A percentile compares a stretch with the other conserved stretches of the same genome.
Conservation (phyloP, 2,797 vertebrate species). For the Lemur catta region DNA sequence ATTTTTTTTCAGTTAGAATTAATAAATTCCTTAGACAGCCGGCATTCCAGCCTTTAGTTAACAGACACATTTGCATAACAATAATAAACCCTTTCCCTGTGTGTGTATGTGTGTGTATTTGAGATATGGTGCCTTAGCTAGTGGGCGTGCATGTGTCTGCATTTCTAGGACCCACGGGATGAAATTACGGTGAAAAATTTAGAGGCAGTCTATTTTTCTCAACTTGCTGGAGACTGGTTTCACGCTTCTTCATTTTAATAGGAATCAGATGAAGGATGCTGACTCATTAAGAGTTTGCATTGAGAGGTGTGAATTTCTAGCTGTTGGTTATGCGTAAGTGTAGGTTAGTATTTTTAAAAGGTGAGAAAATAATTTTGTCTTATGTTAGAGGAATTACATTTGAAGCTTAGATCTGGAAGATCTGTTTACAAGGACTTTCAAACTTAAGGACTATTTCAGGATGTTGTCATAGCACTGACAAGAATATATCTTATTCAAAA, state of each 20-base stretch:
- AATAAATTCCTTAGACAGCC: constrained; percentile 33
- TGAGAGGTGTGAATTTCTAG: constrained; percentile 40
- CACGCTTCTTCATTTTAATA: constrained; percentile 62
- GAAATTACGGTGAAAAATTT: constrained; percentile 62
- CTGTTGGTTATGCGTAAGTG: background rate
- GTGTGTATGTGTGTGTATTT: background rate
- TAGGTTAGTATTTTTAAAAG: constrained; percentile 19
- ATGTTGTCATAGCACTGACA: background rate
- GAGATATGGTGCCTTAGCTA: background rate
- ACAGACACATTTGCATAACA: constrained; percentile 36
- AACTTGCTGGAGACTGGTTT: constrained; percentile 33
- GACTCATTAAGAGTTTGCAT: constrained; percentile 45
- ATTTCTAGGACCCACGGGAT: constrained; percentile 52
- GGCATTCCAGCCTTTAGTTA: background rate
- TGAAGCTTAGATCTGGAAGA: constrained; percentile 30
- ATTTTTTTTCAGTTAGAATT: constrained; percentile 20
- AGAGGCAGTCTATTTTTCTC: constrained; percentile 52
- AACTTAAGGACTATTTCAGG: background rate
- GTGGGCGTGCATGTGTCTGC: background rate
- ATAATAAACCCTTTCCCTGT: background rate
- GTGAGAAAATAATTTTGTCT: constrained; percentile 38
- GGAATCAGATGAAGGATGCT: constrained; percentile 45
- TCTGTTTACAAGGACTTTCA: constrained; percentile 14
- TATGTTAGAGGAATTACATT: constrained; percentile 31
- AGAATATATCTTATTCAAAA: background rate